Evolutionary conservation across 2,888 invertebrate genomes (phyloP).

Genomic region (Ceraclea dissimilis): DNA sequence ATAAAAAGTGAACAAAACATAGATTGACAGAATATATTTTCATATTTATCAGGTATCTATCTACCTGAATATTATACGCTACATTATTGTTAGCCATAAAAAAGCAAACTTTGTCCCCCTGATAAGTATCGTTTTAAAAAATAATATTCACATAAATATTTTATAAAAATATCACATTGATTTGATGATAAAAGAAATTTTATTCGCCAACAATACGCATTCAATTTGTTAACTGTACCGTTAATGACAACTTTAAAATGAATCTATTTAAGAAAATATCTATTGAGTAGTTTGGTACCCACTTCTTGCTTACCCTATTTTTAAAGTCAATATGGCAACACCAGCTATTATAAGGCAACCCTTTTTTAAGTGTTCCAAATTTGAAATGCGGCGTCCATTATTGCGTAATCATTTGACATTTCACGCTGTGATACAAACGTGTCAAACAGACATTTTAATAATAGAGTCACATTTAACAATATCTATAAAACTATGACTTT

Average conservation of each 20-base stretch:
- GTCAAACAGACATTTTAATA: conserved; percentile 18
- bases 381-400: conserved; percentile 21
- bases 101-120: too few relatives aligned
- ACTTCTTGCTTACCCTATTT: too few relatives aligned
- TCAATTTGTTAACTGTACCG: conserved; percentile 11
- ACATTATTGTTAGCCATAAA: too few relatives aligned
- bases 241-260: conserved; percentile 13
- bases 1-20: too few relatives aligned
- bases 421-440: conserved; percentile 24
- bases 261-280: not conserved
- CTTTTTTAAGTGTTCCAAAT: conserved; percentile 17
- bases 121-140: too few relatives aligned
- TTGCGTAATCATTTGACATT: conserved; percentile 24
- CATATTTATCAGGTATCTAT: too few relatives aligned
- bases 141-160: too few relatives aligned
- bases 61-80: too few relatives aligned
- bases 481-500: too few relatives aligned
- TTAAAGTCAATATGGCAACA: conserved; percentile 6
- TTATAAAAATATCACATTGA: too few relatives aligned
- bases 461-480: conserved; percentile 9
- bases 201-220: not conserved
- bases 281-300: not conserved
- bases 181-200: too few relatives aligned
- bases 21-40: too few relatives aligned
- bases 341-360: conserved; percentile 2